Base-by-base conservation (phyloP, 2,797 vertebrate species). In the Poeciliopsis presidionis region DNA sequence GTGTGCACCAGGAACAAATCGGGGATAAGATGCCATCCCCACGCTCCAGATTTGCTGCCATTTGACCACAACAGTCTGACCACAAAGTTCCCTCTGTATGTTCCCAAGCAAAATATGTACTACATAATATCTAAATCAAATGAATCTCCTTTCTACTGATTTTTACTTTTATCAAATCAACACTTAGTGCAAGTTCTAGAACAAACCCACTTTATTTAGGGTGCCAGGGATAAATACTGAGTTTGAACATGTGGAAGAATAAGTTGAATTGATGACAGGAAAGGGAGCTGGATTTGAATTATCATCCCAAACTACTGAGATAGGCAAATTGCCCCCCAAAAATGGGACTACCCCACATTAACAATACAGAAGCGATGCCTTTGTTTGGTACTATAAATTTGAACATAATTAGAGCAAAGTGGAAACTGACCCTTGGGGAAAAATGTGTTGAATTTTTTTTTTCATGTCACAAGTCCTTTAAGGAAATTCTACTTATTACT, bases 11-110 rank as follows among this genome's bases (percentile, higher is more conserved):
- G 59, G 18, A 63, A 18, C 30, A 33, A 63, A 18, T 33, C 5
- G 1, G 7, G 36, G 20, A 61, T 33, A 36, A 36, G 59, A 36
- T 63, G 20, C 16, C 28, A 16, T 18, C 36, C 36, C 36, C 36
- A 5, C 36, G 36, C 20, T 25, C 18, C 18, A 39, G 18, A 65
- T 20, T 22, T 22, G 33, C 18, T 39, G 7, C 30, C 28, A 3
- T 28, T 61, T 28, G 28, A 16, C 57, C 57, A 61, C 33, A 2
- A 33, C 28, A 61, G 14, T 18, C 57, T 33, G 57, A 33, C 28
- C 4, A 61, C 12, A 30, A 28, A 30, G 16, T 84, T 87, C 84
- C 80, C 75, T 53, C 20, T 9, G 1, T 25, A 53, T 25, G 51
- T 53, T 25, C 7, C 51, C 51, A 53, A 53, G 22, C 7, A 9